Evolutionary conservation across 2,113 vertebrate genomes (phyloP).

Genomic region (Calidris pugnax): DNA sequence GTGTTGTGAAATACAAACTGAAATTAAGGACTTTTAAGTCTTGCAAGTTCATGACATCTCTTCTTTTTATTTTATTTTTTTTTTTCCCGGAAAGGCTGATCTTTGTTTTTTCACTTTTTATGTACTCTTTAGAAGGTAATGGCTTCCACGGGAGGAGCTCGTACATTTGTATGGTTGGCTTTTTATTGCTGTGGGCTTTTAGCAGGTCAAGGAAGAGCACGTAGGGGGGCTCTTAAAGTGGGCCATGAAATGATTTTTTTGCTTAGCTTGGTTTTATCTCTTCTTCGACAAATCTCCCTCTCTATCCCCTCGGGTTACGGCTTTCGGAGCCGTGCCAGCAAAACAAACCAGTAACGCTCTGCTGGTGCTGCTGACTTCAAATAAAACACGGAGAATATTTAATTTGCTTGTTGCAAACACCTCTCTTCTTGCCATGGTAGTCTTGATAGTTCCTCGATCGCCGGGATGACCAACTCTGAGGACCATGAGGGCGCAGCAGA

Average conservation of each 20-base stretch:
- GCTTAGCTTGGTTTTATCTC: background rate
- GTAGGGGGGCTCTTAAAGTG: background rate
- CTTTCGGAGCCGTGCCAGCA: background rate
- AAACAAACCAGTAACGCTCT: background rate
- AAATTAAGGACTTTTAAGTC: background rate
- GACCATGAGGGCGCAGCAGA: no score
- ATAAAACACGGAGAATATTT: background rate
- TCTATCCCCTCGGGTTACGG: background rate
- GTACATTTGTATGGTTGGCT: background rate
- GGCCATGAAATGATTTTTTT: background rate
- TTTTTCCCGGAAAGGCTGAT: background rate
- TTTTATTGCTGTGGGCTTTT: conserved; percentile 1
- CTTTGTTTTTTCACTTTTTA: background rate
- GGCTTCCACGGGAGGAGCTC: background rate
- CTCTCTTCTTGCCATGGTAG: background rate
- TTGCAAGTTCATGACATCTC: background rate
- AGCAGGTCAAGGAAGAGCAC: background rate
- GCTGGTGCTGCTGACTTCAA: background rate
- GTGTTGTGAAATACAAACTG: background rate
- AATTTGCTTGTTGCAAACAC: background rate
- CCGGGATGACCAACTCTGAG: background rate
- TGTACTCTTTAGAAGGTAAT: background rate
- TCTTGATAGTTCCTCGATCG: background rate
- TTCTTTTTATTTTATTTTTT: no score
- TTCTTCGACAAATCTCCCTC: background rate